A percentile compares a stretch with the other conserved stretches of the same genome.
Conservation (phyloP, 2,113 vertebrate species). For the Halcyon senegalensis region DNA sequence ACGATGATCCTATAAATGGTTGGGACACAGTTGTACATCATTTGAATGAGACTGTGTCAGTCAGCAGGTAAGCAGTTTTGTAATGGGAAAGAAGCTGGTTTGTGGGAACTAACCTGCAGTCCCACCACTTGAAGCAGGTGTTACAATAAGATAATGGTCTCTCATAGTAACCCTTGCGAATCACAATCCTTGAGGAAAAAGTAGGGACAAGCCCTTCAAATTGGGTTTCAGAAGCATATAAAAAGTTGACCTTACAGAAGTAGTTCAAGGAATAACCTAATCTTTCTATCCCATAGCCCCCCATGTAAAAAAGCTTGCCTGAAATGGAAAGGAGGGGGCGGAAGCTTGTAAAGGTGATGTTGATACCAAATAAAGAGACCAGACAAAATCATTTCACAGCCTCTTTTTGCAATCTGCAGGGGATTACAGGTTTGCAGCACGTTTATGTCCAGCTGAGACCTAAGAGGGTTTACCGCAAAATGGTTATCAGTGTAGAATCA, state of each 20-base stretch:
- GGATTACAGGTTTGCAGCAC: constrained; percentile 62
- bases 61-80: constrained; percentile 30
- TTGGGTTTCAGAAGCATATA: constrained; percentile 67
- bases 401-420: constrained; percentile 52
- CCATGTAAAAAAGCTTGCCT: constrained; percentile 63
- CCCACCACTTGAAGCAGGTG: constrained; percentile 52
- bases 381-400: constrained; percentile 56
- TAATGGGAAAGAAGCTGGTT: not conserved
- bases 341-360: constrained; percentile 30
- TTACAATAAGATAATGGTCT: constrained; percentile 62
- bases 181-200: constrained; percentile 64
- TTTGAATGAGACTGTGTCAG: constrained; percentile 44
- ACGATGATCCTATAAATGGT: not conserved
- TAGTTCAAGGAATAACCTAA: constrained; percentile 71
- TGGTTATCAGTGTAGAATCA: constrained; percentile 23
- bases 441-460: constrained; percentile 45
- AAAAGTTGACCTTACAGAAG: constrained; percentile 64
- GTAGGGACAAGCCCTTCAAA: constrained; percentile 68
- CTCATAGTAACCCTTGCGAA: constrained; percentile 62
- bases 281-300: constrained; percentile 66
- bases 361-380: constrained; percentile 49
- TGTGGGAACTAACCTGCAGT: constrained; percentile 31
- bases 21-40: constrained; percentile 16
- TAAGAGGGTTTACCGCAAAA: constrained; percentile 30
- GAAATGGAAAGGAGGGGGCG: constrained; percentile 32